Conservation (phyloP, 1,140 invertebrate genomes). For the Leguminivora glycinivorella region DNA sequence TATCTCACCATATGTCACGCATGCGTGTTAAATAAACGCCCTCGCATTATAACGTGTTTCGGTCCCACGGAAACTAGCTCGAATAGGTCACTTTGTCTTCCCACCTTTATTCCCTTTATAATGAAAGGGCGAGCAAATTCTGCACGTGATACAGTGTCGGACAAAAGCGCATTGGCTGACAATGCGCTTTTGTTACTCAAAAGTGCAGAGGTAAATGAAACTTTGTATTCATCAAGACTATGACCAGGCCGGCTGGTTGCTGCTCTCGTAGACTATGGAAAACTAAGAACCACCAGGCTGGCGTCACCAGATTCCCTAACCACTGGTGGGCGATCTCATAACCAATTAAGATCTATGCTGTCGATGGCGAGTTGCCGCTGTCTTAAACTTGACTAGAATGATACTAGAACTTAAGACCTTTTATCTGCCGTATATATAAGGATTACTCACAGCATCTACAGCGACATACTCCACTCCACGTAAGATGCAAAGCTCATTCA, state of each 20-base stretch:
- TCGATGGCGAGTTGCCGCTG: constrained; percentile 82
- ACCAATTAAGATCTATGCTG: constrained; percentile 87
- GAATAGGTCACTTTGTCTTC: neutral
- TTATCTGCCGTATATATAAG: too few relatives aligned
- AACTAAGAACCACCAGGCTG: constrained; percentile 91
- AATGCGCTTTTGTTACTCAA: neutral
- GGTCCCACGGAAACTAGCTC: neutral
- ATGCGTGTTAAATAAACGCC: neutral
- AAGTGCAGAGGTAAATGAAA: neutral
- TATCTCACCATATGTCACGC: neutral
- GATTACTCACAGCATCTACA: too few relatives aligned
- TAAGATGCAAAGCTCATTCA: too few relatives aligned
- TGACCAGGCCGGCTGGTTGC: too few relatives aligned
- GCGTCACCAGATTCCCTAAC: constrained; percentile 91
- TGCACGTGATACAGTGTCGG: neutral
- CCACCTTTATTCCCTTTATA: neutral
- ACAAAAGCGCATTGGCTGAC: constrained; percentile 3
- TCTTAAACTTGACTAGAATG: too few relatives aligned
- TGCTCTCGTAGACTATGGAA: too few relatives aligned
- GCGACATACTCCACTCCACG: too few relatives aligned
- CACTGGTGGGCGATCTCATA: constrained; percentile 95
- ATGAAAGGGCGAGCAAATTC: neutral
- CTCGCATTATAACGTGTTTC: neutral
- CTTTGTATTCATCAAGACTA: neutral
- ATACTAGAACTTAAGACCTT: too few relatives aligned